Evolutionary conservation across 2,888 invertebrate species (phyloP).

Genomic region (Cordilura impudica): DNA sequence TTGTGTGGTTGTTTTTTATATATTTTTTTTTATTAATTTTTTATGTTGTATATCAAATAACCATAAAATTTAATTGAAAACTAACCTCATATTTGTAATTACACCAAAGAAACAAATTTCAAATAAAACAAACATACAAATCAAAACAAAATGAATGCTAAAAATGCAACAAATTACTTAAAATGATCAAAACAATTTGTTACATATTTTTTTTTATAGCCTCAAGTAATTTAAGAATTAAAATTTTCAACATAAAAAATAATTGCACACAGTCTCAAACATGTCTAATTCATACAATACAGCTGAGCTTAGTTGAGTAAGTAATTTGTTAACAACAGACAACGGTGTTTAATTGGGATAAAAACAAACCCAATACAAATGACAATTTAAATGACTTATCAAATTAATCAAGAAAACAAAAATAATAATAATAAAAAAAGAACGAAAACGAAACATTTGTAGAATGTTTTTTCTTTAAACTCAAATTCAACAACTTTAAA

Average conservation of each 20-base stretch:
- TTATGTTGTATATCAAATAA: constrained; percentile 3
- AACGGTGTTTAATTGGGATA: not conserved
- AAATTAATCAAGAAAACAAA: constrained; percentile 51
- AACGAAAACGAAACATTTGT: not conserved
- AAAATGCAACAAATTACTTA: constrained; percentile 35
- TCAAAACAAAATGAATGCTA: constrained; percentile 12
- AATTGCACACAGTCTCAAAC: constrained; percentile 1
- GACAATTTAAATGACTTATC: constrained; percentile 51
- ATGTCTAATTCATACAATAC: constrained; percentile 42
- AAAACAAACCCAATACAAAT: constrained; percentile 37
- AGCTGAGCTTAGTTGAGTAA: no score
- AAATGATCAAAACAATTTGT: constrained; percentile 59
- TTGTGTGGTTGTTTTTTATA: not conserved
- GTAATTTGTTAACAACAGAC: constrained; percentile 37
- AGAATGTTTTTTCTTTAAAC: not conserved
- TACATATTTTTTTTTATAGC: constrained; percentile 56
- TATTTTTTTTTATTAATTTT: not conserved
- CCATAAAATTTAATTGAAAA: constrained; percentile 56
- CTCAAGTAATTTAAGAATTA: constrained; percentile 57
- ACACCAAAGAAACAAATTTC: constrained; percentile 54
- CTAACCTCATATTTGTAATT: constrained; percentile 56
- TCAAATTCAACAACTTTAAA: no score
- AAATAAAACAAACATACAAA: constrained; percentile 41
- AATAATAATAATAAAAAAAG: constrained; percentile 5
- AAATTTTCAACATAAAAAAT: constrained; percentile 28